These are phyloP conservation scores for Trachelus troglodyta DNA, from an alignment of 2,888 invertebrate species.

Conservation along the genomic window DNA sequence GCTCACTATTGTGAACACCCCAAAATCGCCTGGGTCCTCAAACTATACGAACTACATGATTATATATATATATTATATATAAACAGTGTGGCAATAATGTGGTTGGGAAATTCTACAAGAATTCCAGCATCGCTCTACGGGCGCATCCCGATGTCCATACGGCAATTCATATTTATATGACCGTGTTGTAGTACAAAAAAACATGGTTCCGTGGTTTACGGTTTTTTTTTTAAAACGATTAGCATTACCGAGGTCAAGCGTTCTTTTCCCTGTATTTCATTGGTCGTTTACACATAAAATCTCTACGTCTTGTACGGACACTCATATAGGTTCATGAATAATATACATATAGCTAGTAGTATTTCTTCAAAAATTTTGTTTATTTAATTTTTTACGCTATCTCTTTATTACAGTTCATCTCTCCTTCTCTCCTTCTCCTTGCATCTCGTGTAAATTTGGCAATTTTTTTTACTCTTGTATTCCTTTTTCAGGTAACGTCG, in stretches of 20 bases:
- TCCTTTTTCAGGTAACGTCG: constrained; percentile 58
- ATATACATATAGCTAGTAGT: too few relatives aligned
- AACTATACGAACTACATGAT: too few relatives aligned
- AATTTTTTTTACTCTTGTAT: neutral
- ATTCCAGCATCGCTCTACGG: neutral
- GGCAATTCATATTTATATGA: neutral
- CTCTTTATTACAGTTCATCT: too few relatives aligned
- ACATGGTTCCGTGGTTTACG: neutral
- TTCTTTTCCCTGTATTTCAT: neutral
- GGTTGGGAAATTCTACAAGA: neutral
- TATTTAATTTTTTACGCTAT: too few relatives aligned
- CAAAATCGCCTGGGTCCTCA: too few relatives aligned
- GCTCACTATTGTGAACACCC: too few relatives aligned
- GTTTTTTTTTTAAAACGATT: neutral
- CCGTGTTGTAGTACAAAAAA: neutral
- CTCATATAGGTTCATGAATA: neutral
- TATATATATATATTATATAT: too few relatives aligned
- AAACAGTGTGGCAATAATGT: neutral
- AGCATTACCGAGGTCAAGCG: neutral
- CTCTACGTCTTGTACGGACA: neutral
- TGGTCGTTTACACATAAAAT: neutral
- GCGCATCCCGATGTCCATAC: neutral
- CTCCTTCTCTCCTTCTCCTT: too few relatives aligned
- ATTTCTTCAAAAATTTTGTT: too few relatives aligned
- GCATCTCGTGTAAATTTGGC: too few relatives aligned